Percentiles rank a stretch among this genome's conserved stretches.
These are phyloP conservation scores for Amphiprion clarkii DNA, from an alignment of 2,797 vertebrate genomes.

Conservation along the genomic window DNA sequence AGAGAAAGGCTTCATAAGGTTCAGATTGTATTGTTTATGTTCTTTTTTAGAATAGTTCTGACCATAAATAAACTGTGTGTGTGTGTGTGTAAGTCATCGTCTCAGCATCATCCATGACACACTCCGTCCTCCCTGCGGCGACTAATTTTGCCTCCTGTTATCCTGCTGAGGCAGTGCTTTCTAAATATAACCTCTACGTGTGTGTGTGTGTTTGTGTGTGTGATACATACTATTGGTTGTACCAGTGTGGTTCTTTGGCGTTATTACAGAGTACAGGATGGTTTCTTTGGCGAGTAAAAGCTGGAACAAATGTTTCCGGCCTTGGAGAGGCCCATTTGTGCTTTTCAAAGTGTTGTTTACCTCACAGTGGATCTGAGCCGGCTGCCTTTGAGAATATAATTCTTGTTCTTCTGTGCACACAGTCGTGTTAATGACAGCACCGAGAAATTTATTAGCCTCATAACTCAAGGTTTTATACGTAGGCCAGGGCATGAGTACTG, in stretches of 20 bases:
- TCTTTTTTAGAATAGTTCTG: slow-evolving; percentile 24
- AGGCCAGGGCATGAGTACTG: neutral
- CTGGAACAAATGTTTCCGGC: slow-evolving; percentile 63
- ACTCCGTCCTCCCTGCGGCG: slow-evolving; percentile 56
- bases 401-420: slow-evolving; percentile 13
- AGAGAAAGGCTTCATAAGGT: slow-evolving; percentile 16
- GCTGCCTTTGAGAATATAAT: slow-evolving; percentile 22
- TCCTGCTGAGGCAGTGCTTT: slow-evolving; percentile 76
- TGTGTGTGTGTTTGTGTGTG: neutral
- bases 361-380: slow-evolving; percentile 19
- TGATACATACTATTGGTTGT: slow-evolving; percentile 57
- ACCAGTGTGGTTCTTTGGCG: slow-evolving; percentile 68
- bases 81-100: slow-evolving; percentile 52
- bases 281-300: slow-evolving; percentile 51
- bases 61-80: slow-evolving; percentile 53
- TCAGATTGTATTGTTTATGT: slow-evolving; percentile 27
- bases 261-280: slow-evolving; percentile 69
- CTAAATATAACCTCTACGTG: slow-evolving; percentile 77
- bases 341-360: slow-evolving; percentile 49
- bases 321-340: slow-evolving; percentile 40
- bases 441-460: slow-evolving; percentile 19
- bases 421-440: slow-evolving; percentile 17
- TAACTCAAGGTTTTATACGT: slow-evolving; percentile 34
- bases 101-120: slow-evolving; percentile 80
- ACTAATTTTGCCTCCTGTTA: slow-evolving; percentile 71